phyloP scores from a whole-genome alignment of 1,140 invertebrate genomes.

The Leptinotarsa undecemlineata region DNA sequence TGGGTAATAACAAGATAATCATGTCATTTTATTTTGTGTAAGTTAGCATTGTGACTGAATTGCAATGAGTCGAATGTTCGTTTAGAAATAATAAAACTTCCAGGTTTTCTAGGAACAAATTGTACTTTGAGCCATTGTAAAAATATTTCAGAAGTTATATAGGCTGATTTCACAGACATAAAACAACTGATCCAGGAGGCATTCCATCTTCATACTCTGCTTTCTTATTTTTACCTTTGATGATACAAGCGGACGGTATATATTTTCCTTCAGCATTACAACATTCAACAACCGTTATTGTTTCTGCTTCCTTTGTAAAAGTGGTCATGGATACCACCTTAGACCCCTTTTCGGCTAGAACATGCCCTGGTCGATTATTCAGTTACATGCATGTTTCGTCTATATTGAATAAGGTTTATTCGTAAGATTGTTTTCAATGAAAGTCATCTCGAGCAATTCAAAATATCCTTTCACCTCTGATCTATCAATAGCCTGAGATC shows the following conservation, averaged over 20 bases:
- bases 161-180: not conserved
- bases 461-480: not conserved
- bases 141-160: not conserved
- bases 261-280: not conserved
- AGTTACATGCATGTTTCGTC: constrained; percentile 41
- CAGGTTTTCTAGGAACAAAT: constrained; percentile 46
- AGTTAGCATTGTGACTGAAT: constrained; percentile 15
- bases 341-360: constrained; percentile 39
- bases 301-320: not conserved
- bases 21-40: not conserved
- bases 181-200: not conserved
- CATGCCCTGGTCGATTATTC: constrained; percentile 51
- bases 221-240: not conserved
- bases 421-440: constrained; percentile 45
- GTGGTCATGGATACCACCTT: not conserved
- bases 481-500: constrained; percentile 22
- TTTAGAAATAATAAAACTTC: not conserved
- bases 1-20: not conserved
- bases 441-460: constrained; percentile 37
- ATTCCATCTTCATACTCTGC: not conserved
- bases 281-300: not conserved
- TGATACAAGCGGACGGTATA: not conserved
- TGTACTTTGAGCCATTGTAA: not conserved
- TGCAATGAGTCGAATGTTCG: not conserved
- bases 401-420: constrained; percentile 44